Evolutionary conservation across 1,140 invertebrate genomes (phyloP).

Genomic region (Pygmarrhopalites habei): DNA sequence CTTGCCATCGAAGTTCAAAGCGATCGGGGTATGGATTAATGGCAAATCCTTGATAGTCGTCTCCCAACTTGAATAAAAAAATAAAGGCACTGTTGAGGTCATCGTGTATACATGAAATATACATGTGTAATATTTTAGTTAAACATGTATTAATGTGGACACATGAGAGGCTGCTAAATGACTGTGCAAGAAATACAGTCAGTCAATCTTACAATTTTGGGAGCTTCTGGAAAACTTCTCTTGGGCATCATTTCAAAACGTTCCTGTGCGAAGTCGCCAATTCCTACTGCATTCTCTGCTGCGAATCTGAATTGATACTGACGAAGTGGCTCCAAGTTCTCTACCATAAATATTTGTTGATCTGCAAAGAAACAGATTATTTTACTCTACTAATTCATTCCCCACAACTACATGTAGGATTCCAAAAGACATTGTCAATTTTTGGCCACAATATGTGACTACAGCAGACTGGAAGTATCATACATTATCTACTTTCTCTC

Average conservation of each 20-base stretch:
- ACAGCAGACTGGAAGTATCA: too few species aligned
- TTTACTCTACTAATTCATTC: background rate
- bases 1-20: slow-evolving; percentile 71
- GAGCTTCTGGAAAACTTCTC: slow-evolving; percentile 48
- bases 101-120: too few species aligned
- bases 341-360: slow-evolving; percentile 59
- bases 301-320: slow-evolving; percentile 76
- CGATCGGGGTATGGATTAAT: slow-evolving; percentile 52
- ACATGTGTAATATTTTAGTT: too few species aligned
- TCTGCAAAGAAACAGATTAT: slow-evolving; percentile 22
- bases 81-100: too few species aligned
- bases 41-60: slow-evolving; percentile 40
- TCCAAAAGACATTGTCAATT: too few species aligned
- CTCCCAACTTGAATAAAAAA: slow-evolving; percentile 41
- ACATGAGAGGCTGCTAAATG: too few species aligned
- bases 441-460: too few species aligned
- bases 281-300: slow-evolving; percentile 72
- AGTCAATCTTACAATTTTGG: slow-evolving; percentile 4
- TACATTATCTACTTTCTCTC: too few species aligned
- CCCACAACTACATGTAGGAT: too few species aligned
- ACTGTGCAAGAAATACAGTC: too few species aligned
- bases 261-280: slow-evolving; percentile 60
- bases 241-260: slow-evolving; percentile 52
- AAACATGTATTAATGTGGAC: too few species aligned
- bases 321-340: slow-evolving; percentile 67